Conservation (phyloP, 2,888 invertebrate species). For the Pristionchus japonicus region DNA sequence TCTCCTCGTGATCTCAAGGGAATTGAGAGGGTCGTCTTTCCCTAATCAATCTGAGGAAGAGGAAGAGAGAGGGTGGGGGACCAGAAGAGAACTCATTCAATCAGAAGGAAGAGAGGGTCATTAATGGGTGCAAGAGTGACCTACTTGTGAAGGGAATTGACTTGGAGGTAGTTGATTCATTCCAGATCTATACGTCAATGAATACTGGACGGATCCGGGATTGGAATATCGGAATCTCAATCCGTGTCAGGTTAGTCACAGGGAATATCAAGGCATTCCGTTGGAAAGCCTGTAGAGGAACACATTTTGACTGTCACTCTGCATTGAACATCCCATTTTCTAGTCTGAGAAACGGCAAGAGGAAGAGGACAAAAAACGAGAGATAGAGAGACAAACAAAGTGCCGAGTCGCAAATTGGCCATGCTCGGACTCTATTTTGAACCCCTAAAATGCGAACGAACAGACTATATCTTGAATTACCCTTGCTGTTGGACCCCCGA, state of each 20-base stretch:
- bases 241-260: conserved; percentile 68
- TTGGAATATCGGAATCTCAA: conserved; percentile 71
- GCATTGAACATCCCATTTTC: not conserved
- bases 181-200: conserved; percentile 75
- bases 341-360: not conserved
- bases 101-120: not conserved
- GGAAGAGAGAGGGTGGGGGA: not conserved
- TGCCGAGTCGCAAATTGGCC: too few species aligned
- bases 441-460: too few species aligned
- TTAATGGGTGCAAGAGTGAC: not conserved
- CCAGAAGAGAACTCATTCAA: not conserved
- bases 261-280: too few species aligned
- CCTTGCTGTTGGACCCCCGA: too few species aligned
- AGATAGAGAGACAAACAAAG: not conserved
- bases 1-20: not conserved
- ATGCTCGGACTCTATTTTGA: too few species aligned
- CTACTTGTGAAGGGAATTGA: not conserved
- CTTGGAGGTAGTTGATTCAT: not conserved
- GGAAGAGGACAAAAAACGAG: not conserved
- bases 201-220: conserved; percentile 74
- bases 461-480: too few species aligned
- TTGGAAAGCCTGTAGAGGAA: too few species aligned
- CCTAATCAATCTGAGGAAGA: conserved; percentile 17
- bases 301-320: not conserved
- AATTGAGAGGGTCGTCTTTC: not conserved